Evolutionary conservation across 1,140 invertebrate genomes (phyloP), one percentile per base, ranked within the genome.

Genomic region (Sitobion miscanthi): DNA sequence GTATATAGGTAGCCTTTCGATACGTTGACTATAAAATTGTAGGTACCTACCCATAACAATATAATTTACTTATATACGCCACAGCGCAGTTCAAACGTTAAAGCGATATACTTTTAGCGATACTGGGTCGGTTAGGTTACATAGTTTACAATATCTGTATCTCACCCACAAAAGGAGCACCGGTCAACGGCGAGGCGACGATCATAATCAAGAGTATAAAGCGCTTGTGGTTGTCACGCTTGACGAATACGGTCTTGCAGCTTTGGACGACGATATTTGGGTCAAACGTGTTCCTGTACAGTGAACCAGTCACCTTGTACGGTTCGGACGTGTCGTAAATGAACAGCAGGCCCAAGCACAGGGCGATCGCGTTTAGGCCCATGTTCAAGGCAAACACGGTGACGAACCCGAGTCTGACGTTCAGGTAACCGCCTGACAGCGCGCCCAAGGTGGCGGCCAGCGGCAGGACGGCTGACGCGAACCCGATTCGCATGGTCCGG

Each of bases 401-500:
- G 30, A 1, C 21, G 52, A 93, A 93, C 17, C 83, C 93, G 4
- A 93, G 6, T 2, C 7, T 25, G 17, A 93, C 93, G 38, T 93
- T 87, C 45, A 93, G 38, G 42, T 62, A 89, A 14, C 93, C 93
- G 4, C 54, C 23, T 4, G 77, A 57, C 49, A 93, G 83, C 5
- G 85, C 38, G 11, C 83, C 83, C 25, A 93, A 1, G 30, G 86
- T 62, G 38, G 85, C 35, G 38, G 86, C 52, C 23, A 93, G 25
- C 57, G 93, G 91, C 35, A 87, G 42, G 35, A 93, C 69, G 14
- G 83, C 30, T 0, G 54, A 30, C 5, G 86, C 83, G 38, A 88
- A 77, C 14, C 93, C 93, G 8, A 88, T 30, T 2, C 93, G 93
- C 83, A 89, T 89, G 52, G 93, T 93, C 21, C 93, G 62, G 38